Percentiles rank a stretch among this genome's conserved stretches.
phyloP scores from a whole-genome alignment of 2,113 vertebrate species.

The Eolophus roseicapilla region DNA sequence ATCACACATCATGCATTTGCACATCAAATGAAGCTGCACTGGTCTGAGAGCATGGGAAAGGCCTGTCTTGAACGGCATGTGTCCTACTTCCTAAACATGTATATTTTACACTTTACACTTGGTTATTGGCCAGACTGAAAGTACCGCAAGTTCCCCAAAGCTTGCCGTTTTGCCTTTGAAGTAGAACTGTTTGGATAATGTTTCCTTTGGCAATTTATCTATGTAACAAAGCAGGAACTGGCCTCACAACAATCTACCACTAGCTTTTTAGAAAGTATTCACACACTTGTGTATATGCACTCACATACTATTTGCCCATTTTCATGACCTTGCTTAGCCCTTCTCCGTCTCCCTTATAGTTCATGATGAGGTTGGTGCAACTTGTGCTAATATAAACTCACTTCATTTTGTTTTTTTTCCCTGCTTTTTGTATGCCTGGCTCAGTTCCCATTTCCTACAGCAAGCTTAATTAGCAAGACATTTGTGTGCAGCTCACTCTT shows the following conservation, averaged over 20 bases:
- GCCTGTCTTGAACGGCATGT: slow-evolving; percentile 59
- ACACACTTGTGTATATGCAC: not conserved
- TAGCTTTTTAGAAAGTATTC: not conserved
- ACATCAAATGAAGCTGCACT: slow-evolving; percentile 60
- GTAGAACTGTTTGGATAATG: slow-evolving; percentile 75
- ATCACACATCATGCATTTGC: slow-evolving; percentile 60
- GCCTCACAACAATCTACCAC: not conserved
- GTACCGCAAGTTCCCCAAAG: slow-evolving; percentile 62
- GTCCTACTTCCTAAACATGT: slow-evolving; percentile 62
- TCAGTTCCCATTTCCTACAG: not conserved
- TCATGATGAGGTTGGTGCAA: not conserved
- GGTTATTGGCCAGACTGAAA: slow-evolving; percentile 68
- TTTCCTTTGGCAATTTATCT: slow-evolving; percentile 78
- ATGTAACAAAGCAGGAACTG: slow-evolving; percentile 47
- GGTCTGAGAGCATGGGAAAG: slow-evolving; percentile 64
- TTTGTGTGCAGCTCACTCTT: not conserved
- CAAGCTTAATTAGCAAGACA: not conserved
- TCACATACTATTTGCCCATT: not conserved
- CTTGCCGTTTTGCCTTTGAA: slow-evolving; percentile 72
- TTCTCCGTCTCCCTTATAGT: not conserved
- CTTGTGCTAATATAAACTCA: not conserved
- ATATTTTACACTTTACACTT: slow-evolving; percentile 66
- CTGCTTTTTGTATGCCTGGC: not conserved
- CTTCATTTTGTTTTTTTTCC: not conserved
- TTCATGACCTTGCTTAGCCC: not conserved